Evolutionary conservation across 35 echinoderm and acorn worm genomes (phyloP).

Genomic region (Chiridota heheva): DNA sequence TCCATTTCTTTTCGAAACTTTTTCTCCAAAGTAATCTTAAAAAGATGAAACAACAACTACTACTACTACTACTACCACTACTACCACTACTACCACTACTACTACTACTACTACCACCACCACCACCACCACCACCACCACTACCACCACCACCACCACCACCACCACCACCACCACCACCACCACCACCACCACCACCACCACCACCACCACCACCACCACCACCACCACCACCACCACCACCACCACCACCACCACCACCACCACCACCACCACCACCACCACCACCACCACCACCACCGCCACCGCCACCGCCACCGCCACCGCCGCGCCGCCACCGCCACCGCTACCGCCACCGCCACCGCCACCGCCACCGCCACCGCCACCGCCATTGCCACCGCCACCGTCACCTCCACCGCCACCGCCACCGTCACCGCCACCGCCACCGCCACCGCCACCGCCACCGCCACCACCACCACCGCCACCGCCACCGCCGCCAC

Average conservation of each 20-base stretch:
- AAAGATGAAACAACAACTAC: no score
- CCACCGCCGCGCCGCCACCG: neutral
- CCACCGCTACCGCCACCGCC: neutral
- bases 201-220: neutral
- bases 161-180: neutral
- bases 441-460: no score
- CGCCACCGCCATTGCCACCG: no score
- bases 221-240: neutral
- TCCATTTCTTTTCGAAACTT: no score
- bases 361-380: slow-evolving; percentile 3
- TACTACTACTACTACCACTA: no score
- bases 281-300: neutral
- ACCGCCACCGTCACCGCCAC: no score
- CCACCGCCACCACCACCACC: no score
- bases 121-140: neutral
- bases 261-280: neutral
- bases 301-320: neutral
- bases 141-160: neutral
- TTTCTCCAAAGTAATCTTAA: no score
- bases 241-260: neutral
- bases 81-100: no score
- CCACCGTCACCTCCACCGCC: no score
- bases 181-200: neutral
- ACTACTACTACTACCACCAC: no score
- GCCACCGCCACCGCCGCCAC: no score